Conservation (phyloP, 2,113 vertebrate genomes). For the Neoarius graeffei region DNA sequence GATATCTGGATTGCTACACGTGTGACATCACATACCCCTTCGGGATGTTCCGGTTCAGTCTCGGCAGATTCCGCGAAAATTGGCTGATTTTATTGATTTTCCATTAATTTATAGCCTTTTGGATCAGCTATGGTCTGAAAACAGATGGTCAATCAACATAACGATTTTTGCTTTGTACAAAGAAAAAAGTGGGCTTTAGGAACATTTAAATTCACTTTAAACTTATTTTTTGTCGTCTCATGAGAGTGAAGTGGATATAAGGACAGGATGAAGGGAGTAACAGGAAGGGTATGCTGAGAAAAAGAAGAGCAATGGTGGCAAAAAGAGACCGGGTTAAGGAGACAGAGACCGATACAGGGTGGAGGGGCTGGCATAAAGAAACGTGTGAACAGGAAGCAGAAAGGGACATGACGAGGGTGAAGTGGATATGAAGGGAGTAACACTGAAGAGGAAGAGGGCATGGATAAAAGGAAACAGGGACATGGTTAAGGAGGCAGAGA, state of each 20-base stretch:
- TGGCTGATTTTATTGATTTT: no score
- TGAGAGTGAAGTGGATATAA: background rate
- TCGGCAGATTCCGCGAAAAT: no score
- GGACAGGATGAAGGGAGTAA: background rate
- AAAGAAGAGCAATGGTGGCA: background rate
- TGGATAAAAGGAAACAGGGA: background rate
- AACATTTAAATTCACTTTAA: no score
- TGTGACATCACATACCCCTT: no score
- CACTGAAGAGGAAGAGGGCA: background rate
- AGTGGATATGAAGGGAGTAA: background rate
- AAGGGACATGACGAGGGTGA: background rate
- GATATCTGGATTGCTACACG: no score
- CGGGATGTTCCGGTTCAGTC: no score
- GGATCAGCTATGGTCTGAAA: no score
- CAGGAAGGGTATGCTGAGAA: background rate
- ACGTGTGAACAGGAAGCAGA: background rate
- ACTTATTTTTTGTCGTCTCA: background rate
- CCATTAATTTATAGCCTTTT: no score
- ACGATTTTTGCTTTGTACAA: no score
- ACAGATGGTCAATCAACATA: no score
- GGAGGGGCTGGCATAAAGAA: background rate
- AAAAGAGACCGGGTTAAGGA: background rate
- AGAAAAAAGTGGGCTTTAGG: no score
- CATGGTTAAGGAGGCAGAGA: background rate
- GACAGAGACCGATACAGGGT: background rate